Evolutionary conservation across 2,113 vertebrate genomes (phyloP).

Genomic region (Prinia subflava): DNA sequence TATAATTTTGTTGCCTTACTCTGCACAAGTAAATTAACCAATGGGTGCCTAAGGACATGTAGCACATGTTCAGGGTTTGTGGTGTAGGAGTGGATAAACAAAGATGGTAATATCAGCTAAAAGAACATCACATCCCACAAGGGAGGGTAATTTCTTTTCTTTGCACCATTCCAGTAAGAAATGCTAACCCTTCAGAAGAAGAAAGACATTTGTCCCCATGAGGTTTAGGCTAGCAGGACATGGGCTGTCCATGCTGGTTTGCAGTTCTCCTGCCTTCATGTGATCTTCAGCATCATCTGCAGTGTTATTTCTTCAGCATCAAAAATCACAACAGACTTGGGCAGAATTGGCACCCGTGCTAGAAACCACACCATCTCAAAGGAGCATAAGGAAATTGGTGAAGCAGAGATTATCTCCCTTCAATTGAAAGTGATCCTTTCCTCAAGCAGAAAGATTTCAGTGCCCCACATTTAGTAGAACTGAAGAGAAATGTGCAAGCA

Average conservation of each 20-base stretch:
- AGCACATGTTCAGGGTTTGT: conserved; percentile 74
- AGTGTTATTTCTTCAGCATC: conserved; percentile 25
- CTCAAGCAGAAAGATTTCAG: background rate
- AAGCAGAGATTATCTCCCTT: background rate
- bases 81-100: conserved; percentile 63
- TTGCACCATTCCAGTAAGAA: conserved; percentile 44
- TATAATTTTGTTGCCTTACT: conserved; percentile 60
- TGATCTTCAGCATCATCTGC: conserved; percentile 58
- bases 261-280: conserved; percentile 27
- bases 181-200: conserved; percentile 43
- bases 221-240: conserved; percentile 40
- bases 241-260: conserved; percentile 26
- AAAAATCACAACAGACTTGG: conserved; percentile 18
- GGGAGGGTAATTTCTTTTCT: conserved; percentile 56
- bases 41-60: conserved; percentile 70
- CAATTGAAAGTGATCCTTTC: background rate
- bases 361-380: background rate
- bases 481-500: background rate
- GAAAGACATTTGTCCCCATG: background rate
- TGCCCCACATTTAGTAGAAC: background rate
- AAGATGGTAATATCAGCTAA: conserved; percentile 62
- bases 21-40: conserved; percentile 77
- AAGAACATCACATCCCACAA: conserved; percentile 53
- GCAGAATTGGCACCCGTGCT: background rate
- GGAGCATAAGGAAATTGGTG: background rate